These are phyloP conservation scores for Karalla daura DNA, from an alignment of 2,797 vertebrate genomes.

Conservation along the genomic window DNA sequence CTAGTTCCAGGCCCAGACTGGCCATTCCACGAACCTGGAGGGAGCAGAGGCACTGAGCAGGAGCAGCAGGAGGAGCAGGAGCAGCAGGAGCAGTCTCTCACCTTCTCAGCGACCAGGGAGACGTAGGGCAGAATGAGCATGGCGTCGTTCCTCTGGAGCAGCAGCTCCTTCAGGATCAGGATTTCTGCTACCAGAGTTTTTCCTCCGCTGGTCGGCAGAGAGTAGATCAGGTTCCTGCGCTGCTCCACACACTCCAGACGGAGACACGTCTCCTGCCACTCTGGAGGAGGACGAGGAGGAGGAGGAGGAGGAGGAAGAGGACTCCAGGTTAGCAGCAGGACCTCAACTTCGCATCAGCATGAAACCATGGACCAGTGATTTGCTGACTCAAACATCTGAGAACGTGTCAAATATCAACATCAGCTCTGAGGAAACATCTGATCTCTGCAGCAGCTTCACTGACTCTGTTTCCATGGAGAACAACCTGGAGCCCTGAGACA, in stretches of 20 bases:
- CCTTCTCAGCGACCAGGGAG: constrained; percentile 98
- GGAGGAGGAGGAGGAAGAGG: too few species aligned
- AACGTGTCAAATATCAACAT: too few species aligned
- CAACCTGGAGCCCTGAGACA: too few species aligned
- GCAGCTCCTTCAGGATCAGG: constrained; percentile 92
- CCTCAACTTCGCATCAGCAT: too few species aligned
- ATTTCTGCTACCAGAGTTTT: constrained; percentile 98
- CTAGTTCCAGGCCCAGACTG: constrained; percentile 91
- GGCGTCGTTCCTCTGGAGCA: constrained; percentile 92
- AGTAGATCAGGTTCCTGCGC: constrained; percentile 95
- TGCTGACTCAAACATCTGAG: too few species aligned
- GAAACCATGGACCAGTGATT: too few species aligned
- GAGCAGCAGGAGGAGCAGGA: too few species aligned
- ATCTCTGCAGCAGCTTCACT: too few species aligned
- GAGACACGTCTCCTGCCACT: constrained; percentile 95
- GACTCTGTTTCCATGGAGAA: too few species aligned
- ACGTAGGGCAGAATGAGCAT: constrained; percentile 94
- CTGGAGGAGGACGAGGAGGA: constrained; percentile 72
- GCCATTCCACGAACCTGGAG: constrained; percentile 89
- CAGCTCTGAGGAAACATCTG: too few species aligned
- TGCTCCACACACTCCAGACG: constrained; percentile 88
- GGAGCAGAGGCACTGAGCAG: too few species aligned
- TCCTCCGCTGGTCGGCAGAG: constrained; percentile 95
- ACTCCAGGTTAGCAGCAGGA: too few species aligned
- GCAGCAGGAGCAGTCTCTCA: constrained; percentile 46